Evolutionary conservation across 2,113 vertebrate genomes (phyloP), one percentile per base, ranked within the genome.

Genomic region (Nothocercus julius): DNA sequence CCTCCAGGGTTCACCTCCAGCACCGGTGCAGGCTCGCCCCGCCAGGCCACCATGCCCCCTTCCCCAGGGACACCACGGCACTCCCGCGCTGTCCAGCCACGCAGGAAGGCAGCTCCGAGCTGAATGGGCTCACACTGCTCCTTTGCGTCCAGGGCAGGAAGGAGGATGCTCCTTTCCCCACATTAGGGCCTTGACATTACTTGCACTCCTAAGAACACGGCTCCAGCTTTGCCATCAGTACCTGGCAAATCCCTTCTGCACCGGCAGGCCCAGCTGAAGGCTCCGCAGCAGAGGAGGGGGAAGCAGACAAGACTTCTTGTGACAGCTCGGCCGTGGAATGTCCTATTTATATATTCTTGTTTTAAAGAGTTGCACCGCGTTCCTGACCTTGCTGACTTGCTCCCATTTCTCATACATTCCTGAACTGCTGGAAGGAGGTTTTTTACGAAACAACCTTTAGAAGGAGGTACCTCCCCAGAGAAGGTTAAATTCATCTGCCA

Each of bases 341-440:
- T 54, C 30, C 30, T 80, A 30, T 58, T 93, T 86, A 25, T 3
- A 53, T 13, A 3, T 0, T 2, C n/a, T 36, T 3, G 75, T 76
- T 92, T 64, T 59, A 34, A 47, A 73, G 63, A 9, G 36, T 40
- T 32, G 44, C 75, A 15, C 3, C 1, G 67, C 0, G 72, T 54
- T 93, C 93, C 83, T 90, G 90, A 94, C 63, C 93, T 80, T 63
- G 36, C 0, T 2, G 4, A 88, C 88, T 40, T 0, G 0, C 36
- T 5, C 44, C 32, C 11, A 5, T 51, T 73, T 89, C 68, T 80
- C 95, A 85, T 85, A 78, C 88, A 83, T 90, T 94, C 95, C 95
- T 62, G 79, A 25, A 92, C 90, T 83, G 77, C 59, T 85, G 64
- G 66, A 69, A 84, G 89, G 74, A 90, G 76, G 40, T 63, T 53